Conservation (phyloP, 2,797 vertebrate species). For the Chaetodon trifasciatus region DNA sequence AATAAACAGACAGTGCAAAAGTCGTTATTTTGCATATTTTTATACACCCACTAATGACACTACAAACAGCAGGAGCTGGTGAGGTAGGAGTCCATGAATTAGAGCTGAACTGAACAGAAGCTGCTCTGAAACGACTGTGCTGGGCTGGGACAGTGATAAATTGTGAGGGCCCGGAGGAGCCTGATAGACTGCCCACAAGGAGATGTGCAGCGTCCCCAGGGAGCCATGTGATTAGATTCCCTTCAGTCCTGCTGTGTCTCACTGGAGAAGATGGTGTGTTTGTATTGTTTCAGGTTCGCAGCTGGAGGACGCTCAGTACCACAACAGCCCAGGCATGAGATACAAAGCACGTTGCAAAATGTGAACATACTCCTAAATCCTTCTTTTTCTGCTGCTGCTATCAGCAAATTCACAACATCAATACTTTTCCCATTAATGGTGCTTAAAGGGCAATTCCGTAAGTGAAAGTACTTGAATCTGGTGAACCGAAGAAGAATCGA, state of each 20-base stretch:
- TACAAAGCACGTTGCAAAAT: background rate
- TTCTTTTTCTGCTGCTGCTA: background rate
- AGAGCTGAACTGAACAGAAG: slow-evolving; percentile 1
- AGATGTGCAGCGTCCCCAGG: slow-evolving; percentile 50
- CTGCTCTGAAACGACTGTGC: slow-evolving; percentile 4
- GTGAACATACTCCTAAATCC: background rate
- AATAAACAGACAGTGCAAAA: background rate
- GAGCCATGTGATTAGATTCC: slow-evolving; percentile 66
- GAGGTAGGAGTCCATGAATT: background rate
- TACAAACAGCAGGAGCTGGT: background rate
- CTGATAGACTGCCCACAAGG: slow-evolving; percentile 37
- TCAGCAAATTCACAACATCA: slow-evolving; percentile 50
- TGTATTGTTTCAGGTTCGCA: slow-evolving; percentile 32
- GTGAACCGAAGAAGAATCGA: slow-evolving; percentile 55
- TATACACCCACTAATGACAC: background rate
- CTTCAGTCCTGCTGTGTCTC: slow-evolving; percentile 57
- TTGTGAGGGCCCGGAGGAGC: slow-evolving; percentile 44
- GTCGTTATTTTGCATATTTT: background rate
- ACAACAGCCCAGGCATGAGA: slow-evolving; percentile 11
- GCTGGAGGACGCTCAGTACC: background rate
- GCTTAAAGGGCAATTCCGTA: slow-evolving; percentile 37
- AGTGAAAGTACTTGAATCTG: slow-evolving; percentile 37
- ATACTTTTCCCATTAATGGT: slow-evolving; percentile 61
- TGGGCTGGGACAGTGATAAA: slow-evolving; percentile 62
- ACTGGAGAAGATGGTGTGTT: slow-evolving; percentile 45